Evolutionary conservation across 2,797 vertebrate genomes (phyloP).

Genomic region (Thunnus albacares): DNA sequence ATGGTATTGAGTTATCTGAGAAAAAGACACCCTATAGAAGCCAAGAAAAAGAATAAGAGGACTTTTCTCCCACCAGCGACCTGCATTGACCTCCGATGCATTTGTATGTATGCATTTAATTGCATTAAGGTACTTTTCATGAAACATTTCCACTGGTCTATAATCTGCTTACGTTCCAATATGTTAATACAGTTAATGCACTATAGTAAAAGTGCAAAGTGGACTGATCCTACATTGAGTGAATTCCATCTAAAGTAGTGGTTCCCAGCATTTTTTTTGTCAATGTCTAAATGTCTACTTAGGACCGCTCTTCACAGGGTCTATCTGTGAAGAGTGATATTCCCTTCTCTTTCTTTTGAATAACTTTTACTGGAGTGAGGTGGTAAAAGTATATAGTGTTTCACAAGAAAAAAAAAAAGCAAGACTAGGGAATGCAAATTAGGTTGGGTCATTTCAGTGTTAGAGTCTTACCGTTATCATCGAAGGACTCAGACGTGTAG

Average conservation of each 20-base stretch:
- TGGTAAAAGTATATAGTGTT: background rate
- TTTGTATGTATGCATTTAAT: slow-evolving; percentile 1
- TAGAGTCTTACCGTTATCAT: slow-evolving; percentile 93
- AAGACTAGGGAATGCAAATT: background rate
- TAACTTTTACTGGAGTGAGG: background rate
- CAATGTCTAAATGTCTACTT: background rate
- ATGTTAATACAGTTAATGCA: slow-evolving; percentile 11
- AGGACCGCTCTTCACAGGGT: background rate
- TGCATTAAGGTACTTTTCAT: slow-evolving; percentile 13
- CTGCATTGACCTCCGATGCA: slow-evolving; percentile 8
- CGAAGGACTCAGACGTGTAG: slow-evolving; percentile 94
- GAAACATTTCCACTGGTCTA: background rate
- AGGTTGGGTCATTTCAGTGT: background rate
- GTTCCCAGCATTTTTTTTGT: background rate
- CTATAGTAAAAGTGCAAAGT: slow-evolving; percentile 11
- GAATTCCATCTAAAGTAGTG: background rate
- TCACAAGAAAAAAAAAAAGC: background rate
- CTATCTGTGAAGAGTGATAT: background rate
- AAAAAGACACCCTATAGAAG: slow-evolving; percentile 36
- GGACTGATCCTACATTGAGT: background rate
- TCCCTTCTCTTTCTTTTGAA: background rate
- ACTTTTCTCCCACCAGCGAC: background rate
- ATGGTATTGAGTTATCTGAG: slow-evolving; percentile 62
- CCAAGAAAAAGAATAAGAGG: slow-evolving; percentile 17
- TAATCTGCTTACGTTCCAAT: slow-evolving; percentile 28